Conservation (phyloP, 2,797 vertebrate species). For the Dermochelys coriacea region DNA sequence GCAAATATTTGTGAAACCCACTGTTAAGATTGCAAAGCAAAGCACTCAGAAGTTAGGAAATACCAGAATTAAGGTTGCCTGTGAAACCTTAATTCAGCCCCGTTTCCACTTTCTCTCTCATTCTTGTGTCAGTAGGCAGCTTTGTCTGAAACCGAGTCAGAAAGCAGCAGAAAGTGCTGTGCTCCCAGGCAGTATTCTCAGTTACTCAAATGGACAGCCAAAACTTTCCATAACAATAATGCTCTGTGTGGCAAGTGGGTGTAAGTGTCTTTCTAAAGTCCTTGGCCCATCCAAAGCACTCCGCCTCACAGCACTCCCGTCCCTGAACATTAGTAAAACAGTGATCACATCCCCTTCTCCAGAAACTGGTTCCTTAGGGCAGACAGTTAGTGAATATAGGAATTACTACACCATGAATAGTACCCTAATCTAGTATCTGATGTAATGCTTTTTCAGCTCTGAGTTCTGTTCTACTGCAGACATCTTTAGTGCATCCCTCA, state of each 20-base stretch:
- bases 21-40: not conserved
- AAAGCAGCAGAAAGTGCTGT: not conserved
- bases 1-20: not conserved
- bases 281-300: not conserved
- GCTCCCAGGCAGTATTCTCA: not conserved
- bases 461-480: not conserved
- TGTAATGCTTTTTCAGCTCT: not conserved
- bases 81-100: not conserved
- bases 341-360: not conserved
- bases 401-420: not conserved
- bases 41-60: not conserved
- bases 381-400: not conserved
- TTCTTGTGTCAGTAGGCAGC: not conserved
- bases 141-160: not conserved
- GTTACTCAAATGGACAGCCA: not conserved
- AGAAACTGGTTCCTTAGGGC: not conserved
- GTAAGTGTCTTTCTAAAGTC: not conserved
- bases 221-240: not conserved
- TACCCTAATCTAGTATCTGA: not conserved
- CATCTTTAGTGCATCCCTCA: not conserved
- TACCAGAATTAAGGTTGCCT: not conserved
- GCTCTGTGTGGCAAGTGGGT: not conserved
- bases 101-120: not conserved
- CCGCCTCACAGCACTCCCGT: not conserved
- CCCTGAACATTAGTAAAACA: not conserved